phyloP scores from a whole-genome alignment of 2,888 invertebrate genomes.

The Sisyra terminalis region DNA sequence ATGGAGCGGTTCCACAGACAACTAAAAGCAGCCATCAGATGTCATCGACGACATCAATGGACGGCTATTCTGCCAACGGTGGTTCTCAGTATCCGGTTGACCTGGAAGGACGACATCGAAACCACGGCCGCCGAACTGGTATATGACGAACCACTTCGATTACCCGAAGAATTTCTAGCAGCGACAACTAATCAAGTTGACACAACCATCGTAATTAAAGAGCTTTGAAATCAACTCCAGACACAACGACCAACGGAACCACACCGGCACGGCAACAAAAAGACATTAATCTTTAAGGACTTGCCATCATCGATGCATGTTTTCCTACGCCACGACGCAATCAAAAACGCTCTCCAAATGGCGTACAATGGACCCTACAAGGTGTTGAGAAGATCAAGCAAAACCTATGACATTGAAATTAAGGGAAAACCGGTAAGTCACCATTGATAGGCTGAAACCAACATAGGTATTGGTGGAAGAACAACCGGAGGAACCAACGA shows the following conservation, averaged over 20 bases:
- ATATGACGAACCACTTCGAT: slow-evolving; percentile 15
- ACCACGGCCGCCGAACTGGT: slow-evolving; percentile 15
- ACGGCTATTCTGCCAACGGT: neutral
- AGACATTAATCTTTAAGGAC: neutral
- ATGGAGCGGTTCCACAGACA: slow-evolving; percentile 1
- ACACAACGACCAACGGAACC: slow-evolving; percentile 16
- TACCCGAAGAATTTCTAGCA: slow-evolving; percentile 15
- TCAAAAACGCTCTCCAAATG: neutral
- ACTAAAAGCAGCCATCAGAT: neutral
- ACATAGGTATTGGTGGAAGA: no score
- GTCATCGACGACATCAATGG: neutral
- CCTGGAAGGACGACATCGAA: slow-evolving; percentile 16
- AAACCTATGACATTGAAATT: neutral
- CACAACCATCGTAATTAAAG: slow-evolving; percentile 15
- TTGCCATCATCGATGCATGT: neutral
- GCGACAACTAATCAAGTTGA: slow-evolving; percentile 12
- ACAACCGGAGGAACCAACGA: no score
- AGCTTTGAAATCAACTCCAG: slow-evolving; percentile 15
- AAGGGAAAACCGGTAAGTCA: neutral
- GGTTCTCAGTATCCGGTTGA: slow-evolving; percentile 12
- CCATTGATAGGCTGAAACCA: neutral
- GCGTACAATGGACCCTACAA: neutral
- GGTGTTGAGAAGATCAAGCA: neutral
- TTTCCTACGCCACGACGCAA: neutral
- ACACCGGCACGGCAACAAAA: neutral